Percentiles rank a stretch among this genome's conserved stretches.
Evolutionary conservation across 1,140 invertebrate species (phyloP).

Genomic region (Phthorimaea operculella): DNA sequence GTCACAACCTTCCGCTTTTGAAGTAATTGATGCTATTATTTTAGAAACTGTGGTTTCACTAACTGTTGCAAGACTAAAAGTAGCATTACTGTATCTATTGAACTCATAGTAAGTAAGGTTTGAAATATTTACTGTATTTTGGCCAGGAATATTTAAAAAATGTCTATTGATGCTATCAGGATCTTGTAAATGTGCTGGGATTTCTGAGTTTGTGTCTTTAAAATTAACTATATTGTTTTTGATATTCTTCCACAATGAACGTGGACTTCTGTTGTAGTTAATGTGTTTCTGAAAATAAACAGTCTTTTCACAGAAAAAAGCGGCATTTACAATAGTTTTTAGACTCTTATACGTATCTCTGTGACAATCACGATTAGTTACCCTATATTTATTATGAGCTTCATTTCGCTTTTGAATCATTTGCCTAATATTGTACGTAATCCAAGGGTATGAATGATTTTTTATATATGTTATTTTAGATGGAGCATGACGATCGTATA

Average conservation of each 20-base stretch:
- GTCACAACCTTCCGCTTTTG: slow-evolving; percentile 2
- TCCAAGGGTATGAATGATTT: neutral
- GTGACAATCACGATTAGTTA: neutral
- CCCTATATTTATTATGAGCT: neutral
- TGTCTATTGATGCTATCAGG: slow-evolving; percentile 5
- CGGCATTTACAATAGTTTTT: neutral
- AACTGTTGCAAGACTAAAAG: neutral
- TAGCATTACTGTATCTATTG: neutral
- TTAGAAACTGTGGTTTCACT: neutral
- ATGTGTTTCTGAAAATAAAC: slow-evolving; percentile 6
- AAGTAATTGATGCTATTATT: neutral
- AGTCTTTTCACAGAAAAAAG: neutral
- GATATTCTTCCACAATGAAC: slow-evolving; percentile 1
- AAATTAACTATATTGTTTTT: neutral
- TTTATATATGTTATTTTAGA: neutral
- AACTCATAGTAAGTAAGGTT: neutral
- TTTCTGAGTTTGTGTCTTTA: neutral
- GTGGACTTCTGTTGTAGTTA: neutral
- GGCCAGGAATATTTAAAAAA: slow-evolving; percentile 3
- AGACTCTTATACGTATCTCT: neutral
- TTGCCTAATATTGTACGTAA: slow-evolving; percentile 1
- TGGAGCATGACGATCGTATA: slow-evolving; percentile 2
- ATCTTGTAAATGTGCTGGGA: slow-evolving; percentile 1
- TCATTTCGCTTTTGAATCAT: slow-evolving; percentile 4
- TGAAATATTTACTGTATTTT: neutral